Percentiles rank a stretch among this genome's conserved stretches.
These are phyloP conservation scores for Mycetomoellerius zeteki DNA, from an alignment of 1,140 invertebrate genomes.

Conservation along the genomic window DNA sequence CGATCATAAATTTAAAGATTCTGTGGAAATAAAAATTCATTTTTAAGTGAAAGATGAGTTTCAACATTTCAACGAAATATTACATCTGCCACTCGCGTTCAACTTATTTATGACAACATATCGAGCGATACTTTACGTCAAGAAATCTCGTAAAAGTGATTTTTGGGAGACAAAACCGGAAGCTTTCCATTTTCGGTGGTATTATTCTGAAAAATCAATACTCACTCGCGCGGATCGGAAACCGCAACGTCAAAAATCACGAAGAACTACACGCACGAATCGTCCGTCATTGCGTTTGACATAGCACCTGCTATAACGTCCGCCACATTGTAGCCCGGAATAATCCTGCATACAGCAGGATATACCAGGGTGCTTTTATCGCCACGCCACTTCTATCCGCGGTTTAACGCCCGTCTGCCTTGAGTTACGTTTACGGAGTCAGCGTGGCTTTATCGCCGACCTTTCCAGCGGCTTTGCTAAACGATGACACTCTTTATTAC, in stretches of 20 bases:
- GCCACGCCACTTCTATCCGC: slow-evolving; percentile 57
- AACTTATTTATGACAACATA: slow-evolving; percentile 19
- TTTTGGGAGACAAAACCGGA: not conserved
- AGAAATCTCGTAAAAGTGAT: slow-evolving; percentile 22
- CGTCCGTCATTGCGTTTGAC: slow-evolving; percentile 41
- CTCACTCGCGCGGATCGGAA: slow-evolving; percentile 6
- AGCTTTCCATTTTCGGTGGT: slow-evolving; percentile 13
- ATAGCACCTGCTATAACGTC: slow-evolving; percentile 50
- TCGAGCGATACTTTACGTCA: not conserved
- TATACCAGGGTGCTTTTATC: slow-evolving; percentile 69
- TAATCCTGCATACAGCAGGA: slow-evolving; percentile 34
- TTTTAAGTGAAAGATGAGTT: not conserved
- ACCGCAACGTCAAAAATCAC: slow-evolving; percentile 28
- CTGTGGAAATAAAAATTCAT: not conserved
- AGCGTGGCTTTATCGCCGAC: slow-evolving; percentile 71
- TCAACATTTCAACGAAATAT: slow-evolving; percentile 15
- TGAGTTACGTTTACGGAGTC: slow-evolving; percentile 71
- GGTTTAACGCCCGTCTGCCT: slow-evolving; percentile 73
- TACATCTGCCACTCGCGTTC: not conserved
- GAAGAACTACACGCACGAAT: slow-evolving; percentile 12
- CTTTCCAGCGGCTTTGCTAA: slow-evolving; percentile 66
- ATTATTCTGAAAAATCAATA: slow-evolving; percentile 37
- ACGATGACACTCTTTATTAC: slow-evolving; percentile 77
- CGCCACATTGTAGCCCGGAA: slow-evolving; percentile 46
- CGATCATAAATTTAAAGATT: not conserved